Evolutionary conservation across 2,113 vertebrate species (phyloP), one percentile per base, ranked within the genome.

Genomic region (Oplegnathus fasciatus): DNA sequence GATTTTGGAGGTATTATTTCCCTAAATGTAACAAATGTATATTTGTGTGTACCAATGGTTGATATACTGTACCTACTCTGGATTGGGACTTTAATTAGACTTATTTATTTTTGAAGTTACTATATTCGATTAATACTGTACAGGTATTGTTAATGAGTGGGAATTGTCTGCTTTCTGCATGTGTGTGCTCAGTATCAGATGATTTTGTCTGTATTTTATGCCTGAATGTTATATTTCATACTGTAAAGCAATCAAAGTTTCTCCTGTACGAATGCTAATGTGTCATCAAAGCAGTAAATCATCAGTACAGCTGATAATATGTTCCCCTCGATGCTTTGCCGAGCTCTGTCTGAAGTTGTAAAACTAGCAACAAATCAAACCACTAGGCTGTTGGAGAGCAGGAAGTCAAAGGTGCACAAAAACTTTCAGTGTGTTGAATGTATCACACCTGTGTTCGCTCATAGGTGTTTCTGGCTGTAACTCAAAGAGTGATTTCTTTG

Each of bases 351-450:
- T 50, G 28, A 82, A 58, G 60, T 37, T 57, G 37, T 62, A n/a
- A 44, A 61, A 61, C 15, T 9, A 1, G 37, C 46, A 42, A 10
- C 14, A 18, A 68, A 26, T 76, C 40, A 61, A 64, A 57, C 55
- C 8, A 30, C 58, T 55, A 18, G 37, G 10, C 14, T 77, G 14
- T 28, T 3, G 0, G n/a, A 62, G 42, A 55, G 28, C 22, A 54
- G 32, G 48, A 48, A 34, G 60, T 78, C 57, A n/a, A 48, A 69
- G 37, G 68, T 67, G 89, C 75, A 85, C 54, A 68, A 42, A 74
- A 58, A 57, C 62, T 15, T n/a, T 42, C 74, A 13, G 6, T 76
- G 13, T 57, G 67, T 65, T 88, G 90, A 93, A 84, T 91, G 91
- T 92, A 89, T 52, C 18, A 9, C 54, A 40, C 32, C 50, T 81